Evolutionary conservation across 2,888 invertebrate species (phyloP).

Genomic region (Drosophila multiciliata): DNA sequence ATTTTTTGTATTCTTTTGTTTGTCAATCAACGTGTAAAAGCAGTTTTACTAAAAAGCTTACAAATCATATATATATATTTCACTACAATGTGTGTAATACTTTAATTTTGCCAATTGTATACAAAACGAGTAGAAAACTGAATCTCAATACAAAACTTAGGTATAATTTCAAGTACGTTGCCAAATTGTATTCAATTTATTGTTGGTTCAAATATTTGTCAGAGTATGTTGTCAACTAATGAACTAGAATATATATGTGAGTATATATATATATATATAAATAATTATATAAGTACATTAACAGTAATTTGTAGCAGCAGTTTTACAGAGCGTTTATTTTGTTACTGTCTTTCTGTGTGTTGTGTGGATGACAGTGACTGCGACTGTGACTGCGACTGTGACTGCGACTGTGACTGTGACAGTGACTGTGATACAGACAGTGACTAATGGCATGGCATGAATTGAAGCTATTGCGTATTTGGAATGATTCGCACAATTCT

Average conservation of each 20-base stretch:
- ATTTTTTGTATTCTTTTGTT: conserved; percentile 9
- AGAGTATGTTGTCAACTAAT: conserved; percentile 40
- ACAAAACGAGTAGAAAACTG: conserved; percentile 16
- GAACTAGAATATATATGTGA: conserved; percentile 37
- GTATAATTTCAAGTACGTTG: conserved; percentile 34
- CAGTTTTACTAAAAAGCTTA: conserved; percentile 28
- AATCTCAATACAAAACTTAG: conserved; percentile 37
- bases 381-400: conserved; percentile 18
- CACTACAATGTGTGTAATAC: conserved; percentile 37
- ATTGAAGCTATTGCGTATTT: conserved; percentile 35
- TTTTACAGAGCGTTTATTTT: conserved; percentile 28
- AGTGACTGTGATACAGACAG: conserved; percentile 28
- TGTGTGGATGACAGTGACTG: conserved; percentile 20
- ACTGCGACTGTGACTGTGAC: conserved; percentile 29
- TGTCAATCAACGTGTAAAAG: conserved; percentile 28
- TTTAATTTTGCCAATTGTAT: conserved; percentile 40
- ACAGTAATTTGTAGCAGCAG: conserved; percentile 30
- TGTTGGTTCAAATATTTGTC: conserved; percentile 14
- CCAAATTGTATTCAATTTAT: conserved; percentile 37
- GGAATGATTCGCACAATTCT: conserved; percentile 28
- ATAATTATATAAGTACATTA: conserved; percentile 31
- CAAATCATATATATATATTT: conserved; percentile 40
- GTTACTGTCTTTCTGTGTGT: conserved; percentile 23
- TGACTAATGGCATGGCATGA: conserved; percentile 52
- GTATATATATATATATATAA: conserved; percentile 28